Base-by-base conservation (phyloP, 2,888 invertebrate species). In the Amphipyra berbera region DNA sequence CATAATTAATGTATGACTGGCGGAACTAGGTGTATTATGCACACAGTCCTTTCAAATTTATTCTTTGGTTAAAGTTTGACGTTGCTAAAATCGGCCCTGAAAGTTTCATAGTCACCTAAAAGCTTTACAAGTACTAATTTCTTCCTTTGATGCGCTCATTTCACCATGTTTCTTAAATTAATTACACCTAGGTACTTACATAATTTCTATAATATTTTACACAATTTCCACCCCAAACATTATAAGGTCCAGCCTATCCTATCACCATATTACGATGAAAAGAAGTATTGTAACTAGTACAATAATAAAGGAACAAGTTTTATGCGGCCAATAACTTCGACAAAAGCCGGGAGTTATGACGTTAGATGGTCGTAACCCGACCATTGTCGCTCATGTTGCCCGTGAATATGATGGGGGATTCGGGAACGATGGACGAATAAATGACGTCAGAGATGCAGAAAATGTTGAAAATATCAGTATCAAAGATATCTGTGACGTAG, bases 261-360 rank as follows among this genome's bases (percentile, higher is more conserved):
- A 13, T 40, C 5, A 21, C 0, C 9, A 35, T 15, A 41, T 27
- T 15, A 58, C 30, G 21, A 27, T 40, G 52, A 47, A n/a, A 48
- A 30, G 33, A 61, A 50, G 53, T 47, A 73, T 54, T 55, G 38
- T 44, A 15, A 44, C 37, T n/a, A 37, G 13, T 38, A 50, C 33
- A 56, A 56, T 59, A 69, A 46, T 58, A 47, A 53, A 47, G 10
- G 47, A 75, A 61, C 21, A 45, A 76, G 10, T 58, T 76, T 61
- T 57, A 64, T 50, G 37, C 10, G 42, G 44, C 49, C 44, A 54
- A 61, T 61, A 61, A 49, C 52, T 54, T 38, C 13, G 10, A 48
- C 55, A 59, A 70, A 74, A 48, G 55, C 56, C 6, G 10, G 49
- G 40, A 61, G 58, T 54, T 73, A 76, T 61, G 76, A 49, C 44